Base-by-base conservation (phyloP, 53 echinoderm and acorn worm species). In the Crossaster papposus region DNA sequence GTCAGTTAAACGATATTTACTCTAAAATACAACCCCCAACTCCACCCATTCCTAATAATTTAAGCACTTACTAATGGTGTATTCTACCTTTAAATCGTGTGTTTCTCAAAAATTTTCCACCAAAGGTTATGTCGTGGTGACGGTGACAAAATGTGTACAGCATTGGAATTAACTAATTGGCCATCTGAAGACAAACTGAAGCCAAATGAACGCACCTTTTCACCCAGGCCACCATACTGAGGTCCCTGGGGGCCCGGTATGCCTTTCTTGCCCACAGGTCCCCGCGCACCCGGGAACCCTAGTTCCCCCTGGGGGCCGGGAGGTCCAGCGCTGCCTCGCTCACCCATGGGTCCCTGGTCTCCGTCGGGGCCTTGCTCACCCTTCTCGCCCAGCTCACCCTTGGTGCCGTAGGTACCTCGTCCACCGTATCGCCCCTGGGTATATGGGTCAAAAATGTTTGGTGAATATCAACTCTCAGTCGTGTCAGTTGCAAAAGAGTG, bases 321-420 rank as follows among this genome's bases (percentile, higher is more conserved):
- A 14, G 18, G 26, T 36, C 95, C 95, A 29, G 54, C 33, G 14
- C 64, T 20, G 29, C 96, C 96, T 77, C 89, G 36, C 22, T 79
- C 85, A 36, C 96, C 96, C 81, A 90, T 91, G 31, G 82, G 83
- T 17, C 94, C 92, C 34, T 64, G 53, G 36, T 91, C 62, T 28
- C 95, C 95, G 0, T 86, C 23, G 4, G 64, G 65, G 4, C 99
- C 95, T 51, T 37, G 72, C 36, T 77, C 81, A 0, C 95, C 91
- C n/a, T 90, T 86, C 35, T 89, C 85, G 13, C 93, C 93, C 76
- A 89, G 81, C 30, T 95, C 90, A 29, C 95, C 95, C 58, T 52
- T 70, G n/a, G 24, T 15, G 30, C 94, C 94, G 10, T 65, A 38
- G 78, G 33, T 51, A 15, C 94, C 94, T 2, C 81, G 63, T 8